Percentiles rank a stretch among this genome's conserved stretches.
phyloP scores from a whole-genome alignment of 2,797 vertebrate genomes.

The Diceros bicornis region DNA sequence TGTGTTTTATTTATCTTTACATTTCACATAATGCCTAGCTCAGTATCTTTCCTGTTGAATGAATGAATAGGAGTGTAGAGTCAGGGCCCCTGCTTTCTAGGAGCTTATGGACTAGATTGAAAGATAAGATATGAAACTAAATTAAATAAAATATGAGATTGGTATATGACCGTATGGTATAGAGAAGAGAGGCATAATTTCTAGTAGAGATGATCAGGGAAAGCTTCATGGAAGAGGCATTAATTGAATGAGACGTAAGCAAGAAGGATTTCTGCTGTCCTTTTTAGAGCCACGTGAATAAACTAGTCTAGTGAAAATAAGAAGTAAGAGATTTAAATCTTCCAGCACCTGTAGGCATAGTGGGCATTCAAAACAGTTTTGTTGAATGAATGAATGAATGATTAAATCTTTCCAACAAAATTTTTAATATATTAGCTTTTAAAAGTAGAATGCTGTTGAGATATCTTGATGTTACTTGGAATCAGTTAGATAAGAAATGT shows the following conservation, averaged over 20 bases:
- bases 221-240: not conserved
- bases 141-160: conserved; percentile 23
- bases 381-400: not conserved
- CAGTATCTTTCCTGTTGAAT: conserved; percentile 44
- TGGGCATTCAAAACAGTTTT: conserved; percentile 5
- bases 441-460: conserved; percentile 9
- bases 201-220: not conserved
- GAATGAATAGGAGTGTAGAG: not conserved
- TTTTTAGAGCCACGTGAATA: not conserved
- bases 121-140: not conserved
- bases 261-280: not conserved
- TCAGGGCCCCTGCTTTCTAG: not conserved
- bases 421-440: conserved; percentile 35
- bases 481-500: conserved; percentile 1
- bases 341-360: not conserved
- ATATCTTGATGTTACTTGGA: not conserved
- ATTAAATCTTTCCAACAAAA: conserved; percentile 7
- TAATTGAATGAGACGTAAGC: not conserved
- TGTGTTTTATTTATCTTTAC: conserved; percentile 16
- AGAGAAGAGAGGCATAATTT: conserved; percentile 12
- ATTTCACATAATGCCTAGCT: not conserved
- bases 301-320: conserved; percentile 20
- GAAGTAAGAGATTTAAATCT: conserved; percentile 24
- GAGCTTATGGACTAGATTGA: not conserved
- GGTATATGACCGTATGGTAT: not conserved